Evolutionary conservation across 2,113 vertebrate genomes (phyloP).

Genomic region (Mixornis gularis): DNA sequence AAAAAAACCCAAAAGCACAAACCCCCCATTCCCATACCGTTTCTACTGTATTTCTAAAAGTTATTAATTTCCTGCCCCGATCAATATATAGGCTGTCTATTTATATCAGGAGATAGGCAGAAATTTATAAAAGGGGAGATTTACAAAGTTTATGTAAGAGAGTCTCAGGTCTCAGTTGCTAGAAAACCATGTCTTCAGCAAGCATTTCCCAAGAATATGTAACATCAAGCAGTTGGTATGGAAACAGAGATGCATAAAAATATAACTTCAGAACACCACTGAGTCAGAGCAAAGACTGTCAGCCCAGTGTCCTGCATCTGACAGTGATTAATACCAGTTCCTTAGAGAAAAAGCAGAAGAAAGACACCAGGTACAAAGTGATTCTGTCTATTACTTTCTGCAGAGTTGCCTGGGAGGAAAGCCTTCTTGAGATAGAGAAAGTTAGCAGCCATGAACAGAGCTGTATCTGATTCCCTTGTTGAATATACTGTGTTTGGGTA

Average conservation of each 20-base stretch:
- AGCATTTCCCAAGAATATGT: not conserved
- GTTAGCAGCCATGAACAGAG: not conserved
- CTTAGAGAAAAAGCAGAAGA: not conserved
- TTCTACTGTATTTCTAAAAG: too few species aligned
- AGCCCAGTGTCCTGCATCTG: not conserved
- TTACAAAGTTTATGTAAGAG: not conserved
- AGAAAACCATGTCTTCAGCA: not conserved
- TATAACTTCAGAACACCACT: not conserved
- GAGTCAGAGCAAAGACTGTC: not conserved
- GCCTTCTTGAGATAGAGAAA: not conserved
- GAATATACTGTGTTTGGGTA: not conserved
- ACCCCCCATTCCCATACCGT: too few species aligned
- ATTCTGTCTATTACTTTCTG: not conserved
- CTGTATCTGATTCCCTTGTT: not conserved
- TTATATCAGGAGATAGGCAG: not conserved
- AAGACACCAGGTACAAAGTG: not conserved
- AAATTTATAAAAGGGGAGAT: not conserved
- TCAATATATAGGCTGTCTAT: too few species aligned
- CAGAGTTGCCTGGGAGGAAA: not conserved
- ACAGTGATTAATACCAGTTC: not conserved
- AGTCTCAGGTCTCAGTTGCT: not conserved
- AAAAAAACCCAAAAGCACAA: not conserved
- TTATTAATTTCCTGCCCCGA: too few species aligned
- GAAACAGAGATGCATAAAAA: not conserved
- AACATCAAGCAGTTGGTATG: not conserved